phyloP scores from a whole-genome alignment of 2,888 invertebrate species.

The Cheilosia vulpina region DNA sequence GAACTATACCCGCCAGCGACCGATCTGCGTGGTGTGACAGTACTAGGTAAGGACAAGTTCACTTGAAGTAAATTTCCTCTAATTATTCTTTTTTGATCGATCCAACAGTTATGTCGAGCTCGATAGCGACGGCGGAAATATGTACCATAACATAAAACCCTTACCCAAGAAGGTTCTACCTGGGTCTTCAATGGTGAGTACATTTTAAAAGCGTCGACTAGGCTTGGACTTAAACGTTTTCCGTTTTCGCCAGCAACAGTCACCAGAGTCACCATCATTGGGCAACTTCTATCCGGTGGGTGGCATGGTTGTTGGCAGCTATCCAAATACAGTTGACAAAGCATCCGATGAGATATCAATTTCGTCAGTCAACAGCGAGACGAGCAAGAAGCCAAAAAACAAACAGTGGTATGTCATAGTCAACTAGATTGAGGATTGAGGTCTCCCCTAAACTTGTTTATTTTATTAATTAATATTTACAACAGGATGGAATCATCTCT shows the following conservation, averaged over 20 bases:
- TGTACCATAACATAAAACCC: conserved; percentile 44
- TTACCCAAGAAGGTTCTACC: conserved; percentile 28
- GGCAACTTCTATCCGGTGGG: conserved; percentile 76
- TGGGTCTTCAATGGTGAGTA: conserved; percentile 38
- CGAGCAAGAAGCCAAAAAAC: conserved; percentile 80
- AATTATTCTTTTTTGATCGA: background rate
- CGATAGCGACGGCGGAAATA: conserved; percentile 45
- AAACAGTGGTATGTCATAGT: conserved; percentile 80
- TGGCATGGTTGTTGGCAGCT: conserved; percentile 24
- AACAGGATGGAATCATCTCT: conserved; percentile 81
- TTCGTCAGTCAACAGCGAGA: conserved; percentile 80
- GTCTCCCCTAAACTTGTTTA: background rate
- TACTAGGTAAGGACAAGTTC: conserved; percentile 27
- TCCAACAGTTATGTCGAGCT: conserved; percentile 55
- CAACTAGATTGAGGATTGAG: too few relatives aligned
- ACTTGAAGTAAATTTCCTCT: too few relatives aligned
- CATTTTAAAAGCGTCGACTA: background rate
- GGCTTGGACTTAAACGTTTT: background rate
- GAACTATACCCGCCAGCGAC: conserved; percentile 44
- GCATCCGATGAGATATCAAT: conserved; percentile 81
- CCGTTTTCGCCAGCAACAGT: conserved; percentile 20
- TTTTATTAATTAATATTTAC: background rate
- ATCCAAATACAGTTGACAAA: conserved; percentile 44
- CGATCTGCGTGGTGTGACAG: conserved; percentile 61
- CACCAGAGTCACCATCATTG: conserved; percentile 75